These are phyloP conservation scores for Rhyacichthys aspro DNA, from an alignment of 2,797 vertebrate genomes.

Conservation along the genomic window DNA sequence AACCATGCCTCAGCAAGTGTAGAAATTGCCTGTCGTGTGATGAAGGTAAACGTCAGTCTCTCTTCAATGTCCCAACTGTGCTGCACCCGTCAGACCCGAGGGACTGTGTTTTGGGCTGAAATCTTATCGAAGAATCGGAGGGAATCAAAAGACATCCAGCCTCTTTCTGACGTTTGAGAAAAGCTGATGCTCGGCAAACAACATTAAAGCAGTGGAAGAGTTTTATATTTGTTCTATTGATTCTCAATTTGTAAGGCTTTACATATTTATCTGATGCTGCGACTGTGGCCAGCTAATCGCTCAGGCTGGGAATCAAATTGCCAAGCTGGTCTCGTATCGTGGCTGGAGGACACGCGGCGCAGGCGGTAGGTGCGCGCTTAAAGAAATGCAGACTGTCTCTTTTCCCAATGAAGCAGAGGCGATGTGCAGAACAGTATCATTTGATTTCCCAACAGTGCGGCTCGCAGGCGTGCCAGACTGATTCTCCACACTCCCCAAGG, in stretches of 20 bases:
- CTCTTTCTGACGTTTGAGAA: not conserved
- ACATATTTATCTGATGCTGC: slow-evolving; percentile 33
- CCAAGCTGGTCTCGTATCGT: slow-evolving; percentile 44
- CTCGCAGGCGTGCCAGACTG: slow-evolving; percentile 44
- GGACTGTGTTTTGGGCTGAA: slow-evolving; percentile 23
- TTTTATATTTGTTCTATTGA: slow-evolving; percentile 40
- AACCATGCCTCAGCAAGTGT: slow-evolving; percentile 7
- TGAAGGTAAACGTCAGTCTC: slow-evolving; percentile 21
- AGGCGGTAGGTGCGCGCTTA: slow-evolving; percentile 2
- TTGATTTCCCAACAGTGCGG: slow-evolving; percentile 55
- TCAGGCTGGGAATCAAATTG: slow-evolving; percentile 45
- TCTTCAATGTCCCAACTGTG: slow-evolving; percentile 3
- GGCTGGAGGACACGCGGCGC: slow-evolving; percentile 16
- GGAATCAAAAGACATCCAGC: slow-evolving; percentile 16
- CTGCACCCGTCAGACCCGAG: slow-evolving; percentile 15
- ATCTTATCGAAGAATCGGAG: slow-evolving; percentile 40
- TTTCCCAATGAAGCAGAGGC: slow-evolving; percentile 32
- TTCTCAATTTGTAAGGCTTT: slow-evolving; percentile 49
- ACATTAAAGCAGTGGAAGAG: slow-evolving; percentile 33
- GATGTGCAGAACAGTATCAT: slow-evolving; percentile 57
- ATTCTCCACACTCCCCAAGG: slow-evolving; percentile 41
- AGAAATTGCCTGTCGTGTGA: slow-evolving; percentile 8
- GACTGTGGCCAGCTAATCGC: slow-evolving; percentile 25
- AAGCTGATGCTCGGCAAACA: slow-evolving; percentile 27
- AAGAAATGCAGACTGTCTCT: slow-evolving; percentile 32